Percentiles rank a stretch among this genome's conserved stretches.
phyloP scores from a whole-genome alignment of 2,888 invertebrate species.

The Cephus spinipes region DNA sequence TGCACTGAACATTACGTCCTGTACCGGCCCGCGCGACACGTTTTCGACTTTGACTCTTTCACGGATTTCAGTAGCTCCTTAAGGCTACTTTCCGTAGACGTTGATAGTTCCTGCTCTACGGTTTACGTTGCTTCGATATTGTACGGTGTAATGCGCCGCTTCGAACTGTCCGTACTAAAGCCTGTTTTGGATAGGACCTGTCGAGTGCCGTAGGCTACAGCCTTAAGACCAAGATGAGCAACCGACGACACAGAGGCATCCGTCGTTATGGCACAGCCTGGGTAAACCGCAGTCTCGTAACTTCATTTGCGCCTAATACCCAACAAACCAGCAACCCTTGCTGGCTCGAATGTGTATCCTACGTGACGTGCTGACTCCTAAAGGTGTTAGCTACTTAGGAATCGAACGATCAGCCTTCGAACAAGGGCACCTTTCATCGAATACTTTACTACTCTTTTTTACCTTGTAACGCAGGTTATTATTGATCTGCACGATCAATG shows the following conservation, averaged over 20 bases:
- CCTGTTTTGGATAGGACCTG: no score
- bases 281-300: constrained; percentile 24
- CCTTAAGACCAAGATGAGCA: constrained; percentile 14
- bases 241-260: constrained; percentile 23
- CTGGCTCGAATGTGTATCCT: constrained; percentile 1
- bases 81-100: no score
- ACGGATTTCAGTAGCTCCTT: no score
- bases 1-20: constrained; percentile 14
- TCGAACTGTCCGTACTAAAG: no score
- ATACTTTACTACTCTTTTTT: no score
- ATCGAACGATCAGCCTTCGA: background rate
- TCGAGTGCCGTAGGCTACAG: background rate
- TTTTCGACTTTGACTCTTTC: constrained; percentile 1
- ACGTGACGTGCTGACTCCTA: background rate
- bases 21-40: background rate
- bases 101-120: no score
- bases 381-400: background rate
- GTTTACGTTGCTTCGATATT: no score
- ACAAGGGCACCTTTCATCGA: no score
- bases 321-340: constrained; percentile 9
- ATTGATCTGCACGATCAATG: no score
- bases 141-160: no score
- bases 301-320: constrained; percentile 32
- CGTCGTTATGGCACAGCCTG: constrained; percentile 22
- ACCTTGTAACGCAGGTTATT: no score